These are phyloP conservation scores for Cerastis rubricosa DNA, from an alignment of 2,888 invertebrate genomes.

Conservation along the genomic window DNA sequence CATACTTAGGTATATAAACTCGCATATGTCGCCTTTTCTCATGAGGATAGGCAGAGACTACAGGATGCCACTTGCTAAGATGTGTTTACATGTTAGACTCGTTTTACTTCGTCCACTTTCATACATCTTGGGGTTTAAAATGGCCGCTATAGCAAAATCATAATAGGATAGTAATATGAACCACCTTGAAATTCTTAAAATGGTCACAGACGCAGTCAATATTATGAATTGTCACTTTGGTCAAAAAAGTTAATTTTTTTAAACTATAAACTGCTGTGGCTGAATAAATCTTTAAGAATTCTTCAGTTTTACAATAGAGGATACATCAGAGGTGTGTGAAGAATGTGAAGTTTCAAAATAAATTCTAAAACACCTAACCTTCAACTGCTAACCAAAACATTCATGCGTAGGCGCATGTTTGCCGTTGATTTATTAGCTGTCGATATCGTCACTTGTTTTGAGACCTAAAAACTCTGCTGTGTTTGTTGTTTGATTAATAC, in stretches of 20 bases:
- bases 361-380: constrained; percentile 52
- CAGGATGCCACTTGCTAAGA: too few relatives aligned
- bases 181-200: too few relatives aligned
- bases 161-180: too few relatives aligned
- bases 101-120: neutral
- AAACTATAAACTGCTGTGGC: too few relatives aligned
- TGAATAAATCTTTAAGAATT: neutral
- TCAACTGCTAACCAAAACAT: constrained; percentile 44
- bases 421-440: constrained; percentile 60
- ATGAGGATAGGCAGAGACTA: neutral
- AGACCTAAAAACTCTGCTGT: constrained; percentile 45
- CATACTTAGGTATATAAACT: neutral
- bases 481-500: constrained; percentile 54
- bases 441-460: constrained; percentile 63
- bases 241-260: too few relatives aligned
- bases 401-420: constrained; percentile 60
- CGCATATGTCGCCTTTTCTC: neutral
- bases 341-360: constrained; percentile 37
- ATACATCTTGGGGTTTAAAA: neutral
- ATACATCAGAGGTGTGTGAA: neutral
- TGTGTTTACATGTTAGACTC: neutral
- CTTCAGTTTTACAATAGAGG: constrained; percentile 8
- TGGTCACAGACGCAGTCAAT: too few relatives aligned
- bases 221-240: neutral
- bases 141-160: too few relatives aligned